Evolutionary conservation across 2,113 vertebrate genomes (phyloP), one percentile per base, ranked within the genome.

Genomic region (Semicossyphus pulcher): DNA sequence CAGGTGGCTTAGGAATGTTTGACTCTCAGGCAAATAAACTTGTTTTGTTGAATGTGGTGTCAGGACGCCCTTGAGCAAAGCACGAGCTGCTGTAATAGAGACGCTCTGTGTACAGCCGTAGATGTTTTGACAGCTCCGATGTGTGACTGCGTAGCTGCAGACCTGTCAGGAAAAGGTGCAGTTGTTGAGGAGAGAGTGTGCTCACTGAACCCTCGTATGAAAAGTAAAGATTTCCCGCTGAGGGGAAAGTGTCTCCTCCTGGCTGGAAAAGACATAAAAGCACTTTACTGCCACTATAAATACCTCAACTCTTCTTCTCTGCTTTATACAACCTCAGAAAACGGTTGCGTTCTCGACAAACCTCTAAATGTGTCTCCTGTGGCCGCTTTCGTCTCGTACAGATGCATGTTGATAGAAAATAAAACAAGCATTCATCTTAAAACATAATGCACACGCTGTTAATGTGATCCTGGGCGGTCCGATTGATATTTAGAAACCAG

Each of bases 141-240:
- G 85, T 85, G 76, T 60, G 79, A 81, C 81, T 73, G 84, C 72
- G 69, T 83, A 60, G 73, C 58, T 49, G 71, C 44, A 77, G 80
- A 73, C 81, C 83, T 85, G 87, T 81, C 85, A 88, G 73, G 44
- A 65, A n/a, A 77, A 78, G 72, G 68, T 77, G 71, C 61, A 71
- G 69, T 63, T 71, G 76, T 73, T 76, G 83, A 83, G 64, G 80
- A 81, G 73, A 70, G 48, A 83, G 72, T 74, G 78, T 66, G 81
- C 77, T 83, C 77, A 64, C 48, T 81, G 65, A 86, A 78, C 54
- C 72, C 58, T 68, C 37, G 28, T 45, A 71, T 81, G 71, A 79
- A 88, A 85, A 89, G 85, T 72, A 88, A 83, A 87, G 76, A 72
- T 83, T 76, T 86, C 83, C 80, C 64, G 63, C 64, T 63, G 70